These are phyloP conservation scores for Pristis pectinata DNA, from an alignment of 2,797 vertebrate genomes.

Conservation along the genomic window DNA sequence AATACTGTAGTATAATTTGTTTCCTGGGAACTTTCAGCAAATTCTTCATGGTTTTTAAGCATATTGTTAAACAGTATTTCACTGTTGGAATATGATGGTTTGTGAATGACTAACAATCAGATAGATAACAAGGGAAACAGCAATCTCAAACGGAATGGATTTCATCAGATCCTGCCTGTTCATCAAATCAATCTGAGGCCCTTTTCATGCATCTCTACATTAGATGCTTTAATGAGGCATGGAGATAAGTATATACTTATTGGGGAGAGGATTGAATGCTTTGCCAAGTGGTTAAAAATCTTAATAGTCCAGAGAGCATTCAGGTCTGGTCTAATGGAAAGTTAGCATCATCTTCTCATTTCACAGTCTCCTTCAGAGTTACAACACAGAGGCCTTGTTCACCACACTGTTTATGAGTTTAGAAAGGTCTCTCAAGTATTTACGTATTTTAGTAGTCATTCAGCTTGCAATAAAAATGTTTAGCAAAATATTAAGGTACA, in stretches of 20 bases:
- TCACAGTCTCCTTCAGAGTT: not conserved
- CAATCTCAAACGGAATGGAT: not conserved
- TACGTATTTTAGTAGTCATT: not conserved
- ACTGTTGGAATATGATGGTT: not conserved
- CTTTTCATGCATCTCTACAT: not conserved
- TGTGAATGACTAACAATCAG: slow-evolving; percentile 30
- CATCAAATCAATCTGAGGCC: not conserved
- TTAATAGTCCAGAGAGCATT: not conserved
- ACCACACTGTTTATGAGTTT: not conserved
- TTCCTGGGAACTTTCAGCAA: not conserved
- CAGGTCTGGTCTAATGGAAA: not conserved
- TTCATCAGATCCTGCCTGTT: not conserved
- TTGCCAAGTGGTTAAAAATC: not conserved
- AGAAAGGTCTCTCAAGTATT: not conserved
- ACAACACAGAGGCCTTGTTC: not conserved
- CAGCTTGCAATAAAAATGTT: not conserved
- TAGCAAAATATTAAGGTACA: not conserved
- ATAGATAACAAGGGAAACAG: not conserved
- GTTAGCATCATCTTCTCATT: slow-evolving; percentile 6
- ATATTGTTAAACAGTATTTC: not conserved
- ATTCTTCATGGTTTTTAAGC: not conserved
- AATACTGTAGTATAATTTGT: not conserved
- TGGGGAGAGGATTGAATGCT: not conserved
- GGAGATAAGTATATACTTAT: not conserved
- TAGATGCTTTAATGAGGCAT: not conserved